phyloP scores from a whole-genome alignment of 2,113 vertebrate species.

The Eidolon helvum region DNA sequence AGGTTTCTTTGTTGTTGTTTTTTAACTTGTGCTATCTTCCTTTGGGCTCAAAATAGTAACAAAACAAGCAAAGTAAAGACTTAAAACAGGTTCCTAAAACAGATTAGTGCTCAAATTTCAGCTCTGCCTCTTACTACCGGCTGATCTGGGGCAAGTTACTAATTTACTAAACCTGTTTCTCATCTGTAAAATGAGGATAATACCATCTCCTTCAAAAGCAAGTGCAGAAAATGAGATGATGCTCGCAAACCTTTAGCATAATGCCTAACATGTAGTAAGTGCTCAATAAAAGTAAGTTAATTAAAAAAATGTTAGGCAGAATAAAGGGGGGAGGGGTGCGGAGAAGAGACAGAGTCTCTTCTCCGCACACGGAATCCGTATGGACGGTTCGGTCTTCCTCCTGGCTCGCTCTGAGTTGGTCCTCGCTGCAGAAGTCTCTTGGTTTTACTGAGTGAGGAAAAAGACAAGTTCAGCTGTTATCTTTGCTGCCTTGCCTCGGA shows the following conservation, averaged over 20 bases:
- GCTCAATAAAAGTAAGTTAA: neutral
- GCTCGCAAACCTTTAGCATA: neutral
- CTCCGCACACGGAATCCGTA: accelerated
- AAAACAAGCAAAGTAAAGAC: neutral
- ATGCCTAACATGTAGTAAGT: neutral
- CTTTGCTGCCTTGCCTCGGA: neutral
- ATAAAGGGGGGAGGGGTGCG: neutral
- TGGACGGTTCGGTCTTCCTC: neutral
- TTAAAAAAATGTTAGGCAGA: neutral
- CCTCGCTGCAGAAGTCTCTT: neutral
- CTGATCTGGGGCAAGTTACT: neutral
- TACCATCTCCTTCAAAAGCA: neutral
- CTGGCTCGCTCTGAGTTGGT: too few relatives aligned
- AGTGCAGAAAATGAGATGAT: neutral
- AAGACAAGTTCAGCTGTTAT: neutral
- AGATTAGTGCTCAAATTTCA: neutral
- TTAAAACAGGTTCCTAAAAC: neutral
- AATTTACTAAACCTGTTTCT: neutral
- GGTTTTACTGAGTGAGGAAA: neutral
- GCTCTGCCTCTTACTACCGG: neutral
- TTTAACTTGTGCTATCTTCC: neutral
- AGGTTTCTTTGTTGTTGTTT: neutral
- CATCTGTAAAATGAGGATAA: neutral
- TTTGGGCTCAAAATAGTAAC: slow-evolving; percentile 31
- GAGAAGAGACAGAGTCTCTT: neutral